Conservation (phyloP, 2,888 invertebrate genomes). For the Agriopis aurantiaria region DNA sequence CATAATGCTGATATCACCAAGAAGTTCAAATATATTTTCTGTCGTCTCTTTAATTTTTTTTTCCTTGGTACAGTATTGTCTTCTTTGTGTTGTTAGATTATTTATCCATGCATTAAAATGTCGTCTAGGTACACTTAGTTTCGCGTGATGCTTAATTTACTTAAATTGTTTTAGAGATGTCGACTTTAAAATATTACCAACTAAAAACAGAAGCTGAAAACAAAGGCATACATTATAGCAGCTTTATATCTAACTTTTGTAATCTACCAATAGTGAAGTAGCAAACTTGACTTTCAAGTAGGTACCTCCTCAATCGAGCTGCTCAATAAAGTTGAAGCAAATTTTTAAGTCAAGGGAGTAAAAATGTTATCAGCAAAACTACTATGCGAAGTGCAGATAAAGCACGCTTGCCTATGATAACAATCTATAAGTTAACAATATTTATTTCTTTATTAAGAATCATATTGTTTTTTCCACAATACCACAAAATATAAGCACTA, state of each 20-base stretch:
- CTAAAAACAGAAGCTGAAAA: no score
- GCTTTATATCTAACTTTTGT: no score
- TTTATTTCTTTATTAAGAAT: conserved; percentile 11
- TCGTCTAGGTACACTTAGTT: no score
- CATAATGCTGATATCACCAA: not conserved
- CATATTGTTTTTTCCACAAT: not conserved
- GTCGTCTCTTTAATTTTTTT: not conserved
- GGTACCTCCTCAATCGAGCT: not conserved
- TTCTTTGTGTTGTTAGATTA: not conserved
- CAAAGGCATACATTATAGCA: no score
- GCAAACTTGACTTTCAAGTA: not conserved
- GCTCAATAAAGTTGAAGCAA: not conserved
- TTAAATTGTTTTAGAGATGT: not conserved
- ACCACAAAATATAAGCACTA: not conserved
- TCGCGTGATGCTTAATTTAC: no score
- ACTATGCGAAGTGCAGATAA: conserved; percentile 3
- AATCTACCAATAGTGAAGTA: not conserved
- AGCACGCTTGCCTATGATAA: conserved; percentile 9
- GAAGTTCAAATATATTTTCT: not conserved
- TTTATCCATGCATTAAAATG: no score
- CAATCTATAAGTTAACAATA: not conserved
- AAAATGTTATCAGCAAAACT: conserved; percentile 1
- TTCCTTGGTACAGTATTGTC: not conserved
- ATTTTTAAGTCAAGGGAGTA: not conserved
- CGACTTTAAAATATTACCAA: not conserved